These are phyloP conservation scores for Aelia acuminata DNA, from an alignment of 2,888 invertebrate genomes.

Conservation along the genomic window DNA sequence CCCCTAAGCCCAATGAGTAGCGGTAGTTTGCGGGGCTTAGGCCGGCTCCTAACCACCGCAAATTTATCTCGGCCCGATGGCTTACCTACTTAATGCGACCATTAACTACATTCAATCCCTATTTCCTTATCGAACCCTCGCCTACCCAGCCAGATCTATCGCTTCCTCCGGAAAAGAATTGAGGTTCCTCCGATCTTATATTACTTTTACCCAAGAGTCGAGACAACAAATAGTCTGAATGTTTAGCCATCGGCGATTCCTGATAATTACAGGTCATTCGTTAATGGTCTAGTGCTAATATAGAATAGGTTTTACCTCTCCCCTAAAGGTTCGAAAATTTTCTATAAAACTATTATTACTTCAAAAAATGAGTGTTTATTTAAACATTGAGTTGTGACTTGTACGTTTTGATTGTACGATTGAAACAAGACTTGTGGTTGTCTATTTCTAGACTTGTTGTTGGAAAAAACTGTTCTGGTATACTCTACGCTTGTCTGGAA, in stretches of 20 bases:
- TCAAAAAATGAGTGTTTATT: too few species aligned
- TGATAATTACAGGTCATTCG: too few species aligned
- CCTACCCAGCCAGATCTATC: not conserved
- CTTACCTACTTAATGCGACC: constrained; percentile 42
- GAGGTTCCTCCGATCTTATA: not conserved
- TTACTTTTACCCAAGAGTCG: not conserved
- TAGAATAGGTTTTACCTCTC: too few species aligned
- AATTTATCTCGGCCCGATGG: not conserved
- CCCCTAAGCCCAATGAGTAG: constrained; percentile 29
- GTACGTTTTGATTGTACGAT: too few species aligned
- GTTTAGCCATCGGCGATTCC: not conserved
- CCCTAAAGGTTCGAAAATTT: too few species aligned
- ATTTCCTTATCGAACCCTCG: constrained; percentile 45
- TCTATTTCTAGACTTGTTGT: too few species aligned
- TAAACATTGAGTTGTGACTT: too few species aligned
- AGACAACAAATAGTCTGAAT: not conserved
- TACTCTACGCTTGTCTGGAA: too few species aligned
- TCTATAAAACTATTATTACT: too few species aligned
- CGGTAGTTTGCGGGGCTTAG: constrained; percentile 49
- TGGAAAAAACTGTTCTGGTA: too few species aligned
- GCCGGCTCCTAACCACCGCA: not conserved
- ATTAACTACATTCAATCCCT: constrained; percentile 50
- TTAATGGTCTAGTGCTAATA: too few species aligned
- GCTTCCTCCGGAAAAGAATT: not conserved
- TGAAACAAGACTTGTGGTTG: too few species aligned